Evolutionary conservation across 2,113 vertebrate genomes (phyloP).

Genomic region (Elgaria multicarinata): DNA sequence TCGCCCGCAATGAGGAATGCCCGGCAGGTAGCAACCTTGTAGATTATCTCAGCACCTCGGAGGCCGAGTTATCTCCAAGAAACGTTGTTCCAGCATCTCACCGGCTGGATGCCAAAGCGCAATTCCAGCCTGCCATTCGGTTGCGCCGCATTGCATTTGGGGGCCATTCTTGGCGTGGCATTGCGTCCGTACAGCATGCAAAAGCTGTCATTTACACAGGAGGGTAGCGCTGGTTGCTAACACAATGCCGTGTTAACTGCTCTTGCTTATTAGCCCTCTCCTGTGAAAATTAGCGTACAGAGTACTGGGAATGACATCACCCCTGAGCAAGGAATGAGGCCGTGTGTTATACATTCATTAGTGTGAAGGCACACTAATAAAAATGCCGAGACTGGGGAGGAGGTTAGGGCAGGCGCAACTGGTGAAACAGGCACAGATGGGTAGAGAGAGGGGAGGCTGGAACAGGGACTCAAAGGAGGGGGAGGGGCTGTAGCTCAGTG

Average conservation of each 20-base stretch:
- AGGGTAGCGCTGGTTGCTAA: rapidly evolving
- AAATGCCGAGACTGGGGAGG: neutral
- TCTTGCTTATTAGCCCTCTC: neutral
- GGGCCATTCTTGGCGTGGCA: neutral
- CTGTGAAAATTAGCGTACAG: neutral
- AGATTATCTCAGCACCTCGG: neutral
- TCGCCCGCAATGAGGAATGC: neutral
- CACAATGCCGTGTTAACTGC: neutral
- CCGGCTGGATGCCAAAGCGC: rapidly evolving
- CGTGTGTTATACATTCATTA: too few relatives aligned
- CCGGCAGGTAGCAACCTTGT: too few relatives aligned
- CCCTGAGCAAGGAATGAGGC: neutral
- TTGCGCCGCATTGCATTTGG: neutral
- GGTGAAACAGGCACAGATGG: neutral
- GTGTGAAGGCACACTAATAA: neutral
- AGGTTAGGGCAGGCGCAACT: neutral
- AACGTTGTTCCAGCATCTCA: neutral
- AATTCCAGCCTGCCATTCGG: neutral
- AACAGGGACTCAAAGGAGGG: neutral
- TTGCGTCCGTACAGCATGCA: rapidly evolving
- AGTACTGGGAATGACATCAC: neutral
- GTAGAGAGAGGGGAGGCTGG: neutral
- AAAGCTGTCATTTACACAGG: rapidly evolving
- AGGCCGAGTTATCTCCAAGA: neutral
- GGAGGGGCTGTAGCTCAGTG: too few relatives aligned